Evolutionary conservation across 1,140 invertebrate genomes (phyloP).

Genomic region (Ceratoteleas bidentatus): DNA sequence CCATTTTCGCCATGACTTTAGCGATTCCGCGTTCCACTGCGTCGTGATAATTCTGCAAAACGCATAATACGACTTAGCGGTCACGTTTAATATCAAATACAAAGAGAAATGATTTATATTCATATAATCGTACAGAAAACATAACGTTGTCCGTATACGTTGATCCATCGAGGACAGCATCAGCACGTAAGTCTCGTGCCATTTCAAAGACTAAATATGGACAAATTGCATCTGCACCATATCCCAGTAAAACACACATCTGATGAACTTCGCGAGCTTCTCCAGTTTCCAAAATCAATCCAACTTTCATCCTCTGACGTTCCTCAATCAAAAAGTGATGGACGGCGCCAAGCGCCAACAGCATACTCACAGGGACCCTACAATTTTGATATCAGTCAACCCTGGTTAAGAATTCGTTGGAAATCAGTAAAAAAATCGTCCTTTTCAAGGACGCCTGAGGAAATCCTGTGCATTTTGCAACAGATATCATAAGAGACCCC

Average conservation of each 20-base stretch:
- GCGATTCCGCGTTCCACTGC: constrained; percentile 91
- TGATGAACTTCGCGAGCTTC: constrained; percentile 98
- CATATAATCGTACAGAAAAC: constrained; percentile 80
- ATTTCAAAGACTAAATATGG: constrained; percentile 98
- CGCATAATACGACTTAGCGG: neutral
- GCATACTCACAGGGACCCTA: constrained; percentile 88
- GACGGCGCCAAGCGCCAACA: constrained; percentile 94
- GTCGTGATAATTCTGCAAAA: constrained; percentile 84
- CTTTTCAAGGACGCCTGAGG: too few relatives aligned
- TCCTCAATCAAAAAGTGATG: constrained; percentile 98
- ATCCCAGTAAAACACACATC: constrained; percentile 97
- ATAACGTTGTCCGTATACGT: constrained; percentile 89
- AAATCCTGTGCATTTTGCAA: too few relatives aligned
- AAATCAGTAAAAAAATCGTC: too few relatives aligned
- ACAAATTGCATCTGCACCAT: constrained; percentile 98
- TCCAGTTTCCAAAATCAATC: constrained; percentile 95
- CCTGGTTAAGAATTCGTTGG: neutral
- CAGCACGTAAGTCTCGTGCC: constrained; percentile 89
- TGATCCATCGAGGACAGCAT: constrained; percentile 88
- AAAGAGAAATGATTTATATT: neutral
- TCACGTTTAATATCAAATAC: too few relatives aligned
- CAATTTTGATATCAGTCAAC: neutral
- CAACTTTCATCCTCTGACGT: constrained; percentile 97
- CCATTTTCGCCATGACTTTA: constrained; percentile 99
- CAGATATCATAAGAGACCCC: too few relatives aligned